These are phyloP conservation scores for Panopea generosa DNA, from an alignment of 2,888 invertebrate species.

Conservation along the genomic window DNA sequence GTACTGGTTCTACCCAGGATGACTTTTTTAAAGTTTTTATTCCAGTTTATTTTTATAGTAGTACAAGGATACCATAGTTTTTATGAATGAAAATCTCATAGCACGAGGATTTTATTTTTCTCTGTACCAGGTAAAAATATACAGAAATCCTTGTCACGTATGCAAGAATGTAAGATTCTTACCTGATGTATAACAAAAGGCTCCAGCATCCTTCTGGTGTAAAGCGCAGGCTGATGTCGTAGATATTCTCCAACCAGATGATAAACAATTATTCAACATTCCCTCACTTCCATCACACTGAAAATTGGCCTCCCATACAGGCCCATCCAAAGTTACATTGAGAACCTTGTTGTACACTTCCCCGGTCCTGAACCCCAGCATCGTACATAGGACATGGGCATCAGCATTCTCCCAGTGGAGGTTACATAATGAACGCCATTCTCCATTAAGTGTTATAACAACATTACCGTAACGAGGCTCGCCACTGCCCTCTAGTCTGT, in stretches of 20 bases:
- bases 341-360: slow-evolving; percentile 54
- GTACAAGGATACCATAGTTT: too few species aligned
- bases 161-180: too few species aligned
- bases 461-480: slow-evolving; percentile 82
- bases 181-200: slow-evolving; percentile 73
- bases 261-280: slow-evolving; percentile 67
- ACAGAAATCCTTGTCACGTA: neutral
- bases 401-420: slow-evolving; percentile 89
- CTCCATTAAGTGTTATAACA: slow-evolving; percentile 89
- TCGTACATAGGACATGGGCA: slow-evolving; percentile 87
- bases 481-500: slow-evolving; percentile 63
- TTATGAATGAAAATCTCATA: too few species aligned
- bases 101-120: too few species aligned
- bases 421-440: slow-evolving; percentile 91
- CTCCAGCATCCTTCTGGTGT: slow-evolving; percentile 69
- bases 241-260: slow-evolving; percentile 62
- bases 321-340: slow-evolving; percentile 63
- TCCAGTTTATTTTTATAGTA: too few species aligned
- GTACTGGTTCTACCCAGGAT: too few species aligned
- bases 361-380: slow-evolving; percentile 66
- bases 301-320: slow-evolving; percentile 75
- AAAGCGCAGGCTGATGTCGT: slow-evolving; percentile 48
- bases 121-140: too few species aligned
- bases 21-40: too few species aligned
- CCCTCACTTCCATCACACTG: slow-evolving; percentile 68